phyloP scores from a whole-genome alignment of 2,113 vertebrate species.

The Dasyornis broadbenti region DNA sequence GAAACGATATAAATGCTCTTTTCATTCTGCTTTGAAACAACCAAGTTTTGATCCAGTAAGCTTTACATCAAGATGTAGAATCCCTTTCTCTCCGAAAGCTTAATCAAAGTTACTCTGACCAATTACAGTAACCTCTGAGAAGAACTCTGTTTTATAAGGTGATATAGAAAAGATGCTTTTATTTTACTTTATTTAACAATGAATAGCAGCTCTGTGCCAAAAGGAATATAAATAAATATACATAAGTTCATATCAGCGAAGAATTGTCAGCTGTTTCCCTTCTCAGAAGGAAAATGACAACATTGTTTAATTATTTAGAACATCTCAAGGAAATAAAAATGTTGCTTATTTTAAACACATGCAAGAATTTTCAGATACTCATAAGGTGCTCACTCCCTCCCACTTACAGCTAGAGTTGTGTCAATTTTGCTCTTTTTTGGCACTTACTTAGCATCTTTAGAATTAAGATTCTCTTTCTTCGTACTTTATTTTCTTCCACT shows the following conservation, averaged over 20 bases:
- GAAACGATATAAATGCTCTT: neutral
- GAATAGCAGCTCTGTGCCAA: neutral
- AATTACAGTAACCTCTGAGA: neutral
- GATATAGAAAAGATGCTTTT: neutral
- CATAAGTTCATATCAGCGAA: accelerated
- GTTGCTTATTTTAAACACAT: neutral
- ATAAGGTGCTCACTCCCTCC: neutral
- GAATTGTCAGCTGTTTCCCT: neutral
- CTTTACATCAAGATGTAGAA: neutral
- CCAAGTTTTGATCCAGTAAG: neutral
- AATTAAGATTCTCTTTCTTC: neutral
- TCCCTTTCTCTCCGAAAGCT: neutral
- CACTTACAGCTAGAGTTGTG: neutral
- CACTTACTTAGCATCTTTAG: neutral
- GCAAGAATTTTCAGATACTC: neutral
- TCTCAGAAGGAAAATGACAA: neutral
- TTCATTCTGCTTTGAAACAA: neutral
- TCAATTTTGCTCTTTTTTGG: neutral
- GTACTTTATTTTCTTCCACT: neutral
- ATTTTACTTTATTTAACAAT: neutral
- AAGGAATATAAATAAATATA: neutral
- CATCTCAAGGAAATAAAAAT: neutral
- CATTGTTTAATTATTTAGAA: neutral
- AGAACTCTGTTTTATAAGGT: neutral
- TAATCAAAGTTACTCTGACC: neutral